phyloP scores from a whole-genome alignment of 2,888 invertebrate species.

The Dynastes tityus region DNA sequence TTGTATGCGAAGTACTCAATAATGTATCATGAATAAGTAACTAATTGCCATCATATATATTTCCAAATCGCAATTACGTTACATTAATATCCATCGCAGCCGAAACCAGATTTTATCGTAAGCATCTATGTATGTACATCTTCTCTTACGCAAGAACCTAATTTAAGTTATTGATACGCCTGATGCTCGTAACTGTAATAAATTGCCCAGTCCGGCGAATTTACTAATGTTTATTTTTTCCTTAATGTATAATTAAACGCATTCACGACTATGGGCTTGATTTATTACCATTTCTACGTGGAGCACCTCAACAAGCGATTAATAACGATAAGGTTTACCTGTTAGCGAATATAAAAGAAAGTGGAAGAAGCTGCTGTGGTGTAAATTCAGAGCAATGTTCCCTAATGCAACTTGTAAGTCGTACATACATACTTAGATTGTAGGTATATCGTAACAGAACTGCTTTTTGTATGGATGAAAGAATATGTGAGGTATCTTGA shows the following conservation, averaged over 20 bases:
- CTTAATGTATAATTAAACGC: constrained; percentile 6
- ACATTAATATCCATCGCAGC: background rate
- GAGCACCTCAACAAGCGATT: background rate
- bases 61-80: too few relatives aligned
- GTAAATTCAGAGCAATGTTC: background rate
- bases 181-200: background rate
- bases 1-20: too few relatives aligned
- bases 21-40: too few relatives aligned
- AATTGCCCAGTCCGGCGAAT: background rate
- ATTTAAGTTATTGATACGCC: constrained; percentile 1
- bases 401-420: background rate
- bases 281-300: background rate
- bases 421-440: background rate
- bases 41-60: too few relatives aligned
- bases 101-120: background rate
- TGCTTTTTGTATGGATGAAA: background rate
- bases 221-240: background rate
- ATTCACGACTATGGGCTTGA: background rate
- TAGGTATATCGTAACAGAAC: background rate
- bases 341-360: background rate
- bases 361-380: background rate
- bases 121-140: background rate
- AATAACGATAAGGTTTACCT: background rate
- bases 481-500: background rate
- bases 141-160: constrained; percentile 4